These are phyloP conservation scores for Melipona beecheii DNA, from an alignment of 2,888 invertebrate species.

Conservation along the genomic window DNA sequence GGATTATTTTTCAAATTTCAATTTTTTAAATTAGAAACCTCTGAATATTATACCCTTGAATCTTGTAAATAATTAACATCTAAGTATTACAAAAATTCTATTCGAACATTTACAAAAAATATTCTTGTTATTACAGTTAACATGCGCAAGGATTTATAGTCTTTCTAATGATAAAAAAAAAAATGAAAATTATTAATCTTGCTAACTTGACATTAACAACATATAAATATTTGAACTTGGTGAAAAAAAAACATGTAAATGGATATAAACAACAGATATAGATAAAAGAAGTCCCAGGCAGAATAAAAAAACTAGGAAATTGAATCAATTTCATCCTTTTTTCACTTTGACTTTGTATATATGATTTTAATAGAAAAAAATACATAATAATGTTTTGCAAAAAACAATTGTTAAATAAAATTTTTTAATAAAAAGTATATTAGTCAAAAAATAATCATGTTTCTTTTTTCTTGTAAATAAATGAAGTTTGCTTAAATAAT, in stretches of 20 bases:
- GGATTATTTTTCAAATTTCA: too few relatives aligned
- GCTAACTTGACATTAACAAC: constrained; percentile 6
- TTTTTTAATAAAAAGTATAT: constrained; percentile 29
- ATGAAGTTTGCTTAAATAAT: background rate
- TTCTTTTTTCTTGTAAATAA: background rate
- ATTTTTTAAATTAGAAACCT: too few relatives aligned
- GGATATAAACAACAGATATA: constrained; percentile 1
- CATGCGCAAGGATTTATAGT: constrained; percentile 23
- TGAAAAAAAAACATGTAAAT: background rate
- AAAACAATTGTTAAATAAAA: constrained; percentile 38
- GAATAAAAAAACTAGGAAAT: constrained; percentile 28
- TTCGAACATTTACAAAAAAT: background rate
- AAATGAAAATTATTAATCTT: constrained; percentile 9
- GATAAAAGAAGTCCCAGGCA: constrained; percentile 1
- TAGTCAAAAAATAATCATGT: constrained; percentile 8
- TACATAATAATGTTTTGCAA: constrained; percentile 31
- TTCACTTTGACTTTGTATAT: constrained; percentile 54
- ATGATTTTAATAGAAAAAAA: constrained; percentile 50
- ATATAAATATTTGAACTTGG: background rate
- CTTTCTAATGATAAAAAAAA: background rate
- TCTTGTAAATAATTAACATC: too few relatives aligned
- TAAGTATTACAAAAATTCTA: too few relatives aligned
- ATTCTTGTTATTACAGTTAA: constrained; percentile 38
- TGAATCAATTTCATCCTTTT: constrained; percentile 25
- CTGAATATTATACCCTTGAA: too few relatives aligned